Conservation (phyloP, 2,888 invertebrate genomes). For the Neuroscelio doddi region DNA sequence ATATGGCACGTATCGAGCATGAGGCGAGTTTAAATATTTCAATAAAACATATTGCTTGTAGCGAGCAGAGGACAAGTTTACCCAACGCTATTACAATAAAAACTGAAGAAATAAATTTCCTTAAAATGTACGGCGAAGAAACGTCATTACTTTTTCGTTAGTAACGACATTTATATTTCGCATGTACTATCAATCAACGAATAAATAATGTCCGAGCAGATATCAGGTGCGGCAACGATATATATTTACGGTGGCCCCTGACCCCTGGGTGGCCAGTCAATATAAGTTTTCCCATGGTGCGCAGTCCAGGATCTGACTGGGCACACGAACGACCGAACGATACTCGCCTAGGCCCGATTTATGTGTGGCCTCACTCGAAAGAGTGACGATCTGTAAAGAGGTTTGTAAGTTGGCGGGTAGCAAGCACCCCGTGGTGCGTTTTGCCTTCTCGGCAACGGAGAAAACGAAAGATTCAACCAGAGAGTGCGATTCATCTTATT, state of each 20-base stretch:
- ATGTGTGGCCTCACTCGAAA: constrained; percentile 66
- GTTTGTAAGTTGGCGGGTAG: constrained; percentile 69
- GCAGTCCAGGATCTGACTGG: constrained; percentile 42
- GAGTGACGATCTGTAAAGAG: constrained; percentile 71
- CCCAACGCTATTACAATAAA: too few species aligned
- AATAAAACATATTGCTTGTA: too few species aligned
- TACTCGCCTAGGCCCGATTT: constrained; percentile 59
- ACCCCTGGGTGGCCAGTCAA: constrained; percentile 56
- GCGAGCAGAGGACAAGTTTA: too few species aligned
- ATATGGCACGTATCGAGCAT: too few species aligned
- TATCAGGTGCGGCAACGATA: constrained; percentile 60
- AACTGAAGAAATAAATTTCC: too few species aligned
- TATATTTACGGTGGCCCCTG: constrained; percentile 66
- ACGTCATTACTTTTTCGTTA: constrained; percentile 6
- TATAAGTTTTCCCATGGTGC: constrained; percentile 59
- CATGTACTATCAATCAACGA: constrained; percentile 33
- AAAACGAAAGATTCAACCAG: constrained; percentile 37
- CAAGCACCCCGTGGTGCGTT: constrained; percentile 64
- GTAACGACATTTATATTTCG: constrained; percentile 5
- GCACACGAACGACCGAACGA: constrained; percentile 22
- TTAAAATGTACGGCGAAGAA: constrained; percentile 5
- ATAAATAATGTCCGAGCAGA: constrained; percentile 27
- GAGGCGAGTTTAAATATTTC: too few species aligned
- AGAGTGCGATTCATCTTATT: constrained; percentile 30
- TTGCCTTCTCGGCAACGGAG: constrained; percentile 50